phyloP scores from a whole-genome alignment of 1,140 invertebrate genomes.

The Hyphantria cunea region DNA sequence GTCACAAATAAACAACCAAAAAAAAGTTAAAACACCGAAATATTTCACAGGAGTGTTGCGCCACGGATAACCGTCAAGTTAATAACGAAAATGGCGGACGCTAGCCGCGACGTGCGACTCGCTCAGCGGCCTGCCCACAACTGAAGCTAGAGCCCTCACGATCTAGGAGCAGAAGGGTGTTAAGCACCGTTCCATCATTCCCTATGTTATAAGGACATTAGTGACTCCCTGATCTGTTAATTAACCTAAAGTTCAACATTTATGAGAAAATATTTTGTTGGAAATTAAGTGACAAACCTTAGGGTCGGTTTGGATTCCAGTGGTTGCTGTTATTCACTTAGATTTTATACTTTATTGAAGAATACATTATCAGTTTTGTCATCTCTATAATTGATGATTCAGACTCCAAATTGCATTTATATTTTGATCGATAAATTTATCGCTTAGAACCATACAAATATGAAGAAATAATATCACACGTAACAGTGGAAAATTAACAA shows the following conservation, averaged over 20 bases:
- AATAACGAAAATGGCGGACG: slow-evolving; percentile 10
- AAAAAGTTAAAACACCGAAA: slow-evolving; percentile 12
- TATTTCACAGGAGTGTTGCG: slow-evolving; percentile 9
- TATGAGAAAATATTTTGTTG: slow-evolving; percentile 7
- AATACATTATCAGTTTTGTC: too few species aligned
- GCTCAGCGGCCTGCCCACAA: slow-evolving; percentile 30
- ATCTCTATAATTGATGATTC: too few species aligned
- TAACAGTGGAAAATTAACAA: too few species aligned
- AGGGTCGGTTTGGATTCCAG: not conserved
- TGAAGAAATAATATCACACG: too few species aligned
- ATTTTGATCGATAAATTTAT: too few species aligned
- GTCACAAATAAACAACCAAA: slow-evolving; percentile 15
- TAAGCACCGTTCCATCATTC: slow-evolving; percentile 36
- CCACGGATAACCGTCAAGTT: slow-evolving; percentile 33
- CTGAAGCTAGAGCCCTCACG: slow-evolving; percentile 31
- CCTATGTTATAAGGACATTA: slow-evolving; percentile 36
- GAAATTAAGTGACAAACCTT: too few species aligned
- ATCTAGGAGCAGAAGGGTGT: slow-evolving; percentile 24
- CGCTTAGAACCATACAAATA: too few species aligned
- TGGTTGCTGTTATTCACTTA: too few species aligned
- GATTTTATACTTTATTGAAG: too few species aligned
- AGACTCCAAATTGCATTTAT: too few species aligned
- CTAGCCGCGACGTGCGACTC: slow-evolving; percentile 20
- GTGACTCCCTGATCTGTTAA: slow-evolving; percentile 36
- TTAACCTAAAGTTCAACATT: slow-evolving; percentile 26